phyloP scores from a whole-genome alignment of 1,140 invertebrate species.

The Bactericera cockerelli region DNA sequence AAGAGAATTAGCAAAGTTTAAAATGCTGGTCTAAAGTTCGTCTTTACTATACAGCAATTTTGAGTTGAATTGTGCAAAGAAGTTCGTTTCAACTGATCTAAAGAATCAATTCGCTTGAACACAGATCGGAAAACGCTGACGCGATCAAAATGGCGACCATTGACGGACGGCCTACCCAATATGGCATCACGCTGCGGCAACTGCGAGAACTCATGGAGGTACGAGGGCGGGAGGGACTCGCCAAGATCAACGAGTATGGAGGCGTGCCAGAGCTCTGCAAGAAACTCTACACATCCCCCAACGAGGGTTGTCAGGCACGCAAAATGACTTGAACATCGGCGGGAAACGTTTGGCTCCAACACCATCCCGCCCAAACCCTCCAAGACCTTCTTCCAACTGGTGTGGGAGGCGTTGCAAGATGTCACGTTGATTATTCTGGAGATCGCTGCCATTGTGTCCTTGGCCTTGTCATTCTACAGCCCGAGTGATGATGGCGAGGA shows the following conservation, averaged over 20 bases:
- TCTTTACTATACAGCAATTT: too few species aligned
- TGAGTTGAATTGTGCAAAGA: too few species aligned
- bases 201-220: conserved; percentile 93
- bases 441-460: conserved; percentile 82
- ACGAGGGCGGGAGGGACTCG: conserved; percentile 75
- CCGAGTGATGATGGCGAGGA: conserved; percentile 29
- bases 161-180: conserved; percentile 80
- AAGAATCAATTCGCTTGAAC: too few species aligned
- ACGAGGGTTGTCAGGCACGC: conserved; percentile 86
- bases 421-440: conserved; percentile 95
- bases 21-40: too few species aligned
- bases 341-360: conserved; percentile 92
- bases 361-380: conserved; percentile 97
- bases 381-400: conserved; percentile 94
- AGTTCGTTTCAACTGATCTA: too few species aligned
- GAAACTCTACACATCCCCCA: conserved; percentile 89
- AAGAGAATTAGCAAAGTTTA: too few species aligned
- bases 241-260: conserved; percentile 69
- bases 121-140: too few species aligned
- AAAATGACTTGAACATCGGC: conserved; percentile 80
- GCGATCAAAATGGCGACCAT: conserved; percentile 75
- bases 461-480: conserved; percentile 45
- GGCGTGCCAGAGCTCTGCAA: conserved; percentile 90
- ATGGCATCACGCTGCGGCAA: conserved; percentile 84
- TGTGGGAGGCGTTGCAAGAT: conserved; percentile 99